Evolutionary conservation across 2,113 vertebrate genomes (phyloP), one percentile per base, ranked within the genome.

Genomic region (Eulemur rufifrons): DNA sequence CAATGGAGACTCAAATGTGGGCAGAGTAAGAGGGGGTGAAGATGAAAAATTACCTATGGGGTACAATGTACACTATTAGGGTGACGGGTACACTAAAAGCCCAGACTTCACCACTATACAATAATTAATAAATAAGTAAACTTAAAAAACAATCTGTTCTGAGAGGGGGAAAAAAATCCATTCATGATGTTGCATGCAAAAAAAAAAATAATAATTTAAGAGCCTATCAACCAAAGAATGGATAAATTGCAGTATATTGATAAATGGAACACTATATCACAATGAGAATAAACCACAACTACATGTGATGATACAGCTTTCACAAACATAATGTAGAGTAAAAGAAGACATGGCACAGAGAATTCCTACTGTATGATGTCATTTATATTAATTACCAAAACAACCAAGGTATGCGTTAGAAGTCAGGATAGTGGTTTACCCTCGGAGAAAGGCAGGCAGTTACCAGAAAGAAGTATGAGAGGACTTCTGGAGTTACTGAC

Each of bases 371-470:
- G 8, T 20, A 64, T 80, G 32, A 91, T 89, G 76, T 52, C 27
- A 89, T n/a, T 66, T 74, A 80, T 78, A 86, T 85, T 89, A 81
- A 94, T 45, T 77, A 78, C 29, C 45, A 83, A 69, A 95, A 83
- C 21, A 90, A n/a, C 45, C n/a, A 92, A 94, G n/a, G 4, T 45
- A 82, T 63, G 32, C 12, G 69, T 80, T 80, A 85, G 77, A 96
- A 88, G 21, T 90, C 61, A 71, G 29, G 10, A 68, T 21, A 88
- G 64, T 21, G 10, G 4, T 94, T 85, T 69, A 71, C 27, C 64
- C 54, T 86, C 42, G 39, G 14, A 13, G 11, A 52, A 92, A 69
- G 27, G 25, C 20, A 85, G 23, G 11, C 71, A 71, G 34, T 76
- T 42, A 85, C 12, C 47, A 92, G 76, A 91, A 77, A 9, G 1